These are phyloP conservation scores for Steatornis caripensis DNA, from an alignment of 2,113 vertebrate genomes.

Conservation along the genomic window DNA sequence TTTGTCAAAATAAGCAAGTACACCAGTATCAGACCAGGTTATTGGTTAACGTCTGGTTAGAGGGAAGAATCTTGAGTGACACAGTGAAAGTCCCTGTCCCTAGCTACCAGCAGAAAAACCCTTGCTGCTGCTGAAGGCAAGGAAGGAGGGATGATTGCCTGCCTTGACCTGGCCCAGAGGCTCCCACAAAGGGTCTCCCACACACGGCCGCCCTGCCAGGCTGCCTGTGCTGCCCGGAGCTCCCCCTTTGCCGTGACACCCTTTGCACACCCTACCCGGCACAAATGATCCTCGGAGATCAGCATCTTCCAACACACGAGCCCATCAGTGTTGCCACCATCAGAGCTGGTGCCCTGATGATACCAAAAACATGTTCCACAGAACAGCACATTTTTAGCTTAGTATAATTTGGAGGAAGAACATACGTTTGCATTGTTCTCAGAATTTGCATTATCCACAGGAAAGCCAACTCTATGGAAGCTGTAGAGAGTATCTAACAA, in stretches of 20 bases:
- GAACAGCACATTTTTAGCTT: not conserved
- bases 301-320: not conserved
- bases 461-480: not conserved
- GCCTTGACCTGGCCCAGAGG: rapidly evolving
- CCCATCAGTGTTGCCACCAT: not conserved
- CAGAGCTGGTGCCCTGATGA: not conserved
- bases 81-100: rapidly evolving
- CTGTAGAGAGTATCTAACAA: not conserved
- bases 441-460: not conserved
- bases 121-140: not conserved
- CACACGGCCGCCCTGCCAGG: rapidly evolving
- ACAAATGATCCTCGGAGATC: rapidly evolving
- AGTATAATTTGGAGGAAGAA: not conserved
- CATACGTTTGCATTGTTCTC: not conserved
- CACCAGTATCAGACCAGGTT: not conserved
- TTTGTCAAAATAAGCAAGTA: not conserved
- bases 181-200: not conserved
- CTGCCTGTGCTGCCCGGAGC: not conserved
- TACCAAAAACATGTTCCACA: not conserved
- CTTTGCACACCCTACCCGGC: not conserved
- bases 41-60: not conserved
- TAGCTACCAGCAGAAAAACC: not conserved
- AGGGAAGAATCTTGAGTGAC: not conserved
- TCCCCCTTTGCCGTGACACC: rapidly evolving
- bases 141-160: not conserved